Evolutionary conservation across 2,797 vertebrate genomes (phyloP).

Genomic region (Anas bernieri): DNA sequence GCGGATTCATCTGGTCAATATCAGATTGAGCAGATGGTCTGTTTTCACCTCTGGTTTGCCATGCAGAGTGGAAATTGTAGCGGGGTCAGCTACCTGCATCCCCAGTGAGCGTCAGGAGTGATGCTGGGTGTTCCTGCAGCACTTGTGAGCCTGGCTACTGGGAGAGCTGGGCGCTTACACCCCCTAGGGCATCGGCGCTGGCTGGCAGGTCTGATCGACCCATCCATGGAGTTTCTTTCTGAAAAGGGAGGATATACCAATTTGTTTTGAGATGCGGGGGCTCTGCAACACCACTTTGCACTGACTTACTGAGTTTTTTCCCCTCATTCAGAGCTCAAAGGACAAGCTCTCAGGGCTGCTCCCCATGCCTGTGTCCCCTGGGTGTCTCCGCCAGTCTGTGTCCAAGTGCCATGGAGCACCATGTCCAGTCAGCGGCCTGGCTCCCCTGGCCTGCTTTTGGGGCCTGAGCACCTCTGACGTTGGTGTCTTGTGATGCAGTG

Average conservation of each 20-base stretch:
- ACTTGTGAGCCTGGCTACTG: neutral
- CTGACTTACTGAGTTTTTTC: neutral
- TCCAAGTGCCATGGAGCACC: neutral
- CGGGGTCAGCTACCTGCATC: neutral
- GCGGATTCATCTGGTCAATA: neutral
- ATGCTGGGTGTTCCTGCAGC: neutral
- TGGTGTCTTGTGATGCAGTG: neutral
- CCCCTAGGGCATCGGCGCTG: fast-evolving
- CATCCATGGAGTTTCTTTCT: neutral
- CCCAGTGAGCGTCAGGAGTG: neutral
- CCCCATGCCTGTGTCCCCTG: too few relatives aligned
- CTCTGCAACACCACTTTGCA: neutral
- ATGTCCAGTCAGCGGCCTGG: fast-evolving
- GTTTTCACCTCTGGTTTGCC: neutral
- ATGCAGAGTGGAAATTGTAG: neutral
- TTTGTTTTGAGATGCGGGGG: neutral
- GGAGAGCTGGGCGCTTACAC: neutral
- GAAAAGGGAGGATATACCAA: neutral
- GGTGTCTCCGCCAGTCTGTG: neutral
- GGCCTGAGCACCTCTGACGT: neutral
- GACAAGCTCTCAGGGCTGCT: neutral
- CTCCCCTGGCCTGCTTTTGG: neutral
- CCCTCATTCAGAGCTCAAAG: fast-evolving
- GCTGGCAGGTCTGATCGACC: neutral
- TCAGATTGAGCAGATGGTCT: neutral